Conservation (phyloP, 1,140 invertebrate genomes). For the Trachymyrmex septentrionalis region DNA sequence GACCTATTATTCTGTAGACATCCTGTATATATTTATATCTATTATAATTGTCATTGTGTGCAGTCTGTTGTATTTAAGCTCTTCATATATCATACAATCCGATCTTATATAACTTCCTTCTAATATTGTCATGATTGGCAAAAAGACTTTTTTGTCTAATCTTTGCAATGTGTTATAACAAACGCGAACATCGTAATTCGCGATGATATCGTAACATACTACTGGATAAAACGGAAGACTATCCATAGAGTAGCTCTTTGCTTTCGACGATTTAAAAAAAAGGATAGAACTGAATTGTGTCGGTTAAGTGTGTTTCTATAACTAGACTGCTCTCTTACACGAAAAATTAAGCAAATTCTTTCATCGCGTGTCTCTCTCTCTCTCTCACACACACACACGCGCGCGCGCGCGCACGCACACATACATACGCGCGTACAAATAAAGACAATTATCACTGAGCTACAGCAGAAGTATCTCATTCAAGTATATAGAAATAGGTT, state of each 20-base stretch:
- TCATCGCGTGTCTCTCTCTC: slow-evolving; percentile 13
- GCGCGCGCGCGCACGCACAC: neutral
- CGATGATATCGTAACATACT: slow-evolving; percentile 17
- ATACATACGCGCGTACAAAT: slow-evolving; percentile 55
- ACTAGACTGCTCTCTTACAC: slow-evolving; percentile 16
- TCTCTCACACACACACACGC: no score
- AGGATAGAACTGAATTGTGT: slow-evolving; percentile 2
- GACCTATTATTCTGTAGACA: no score
- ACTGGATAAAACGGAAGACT: slow-evolving; percentile 68
- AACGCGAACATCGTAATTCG: slow-evolving; percentile 16
- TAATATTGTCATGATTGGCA: slow-evolving; percentile 81
- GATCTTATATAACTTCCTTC: slow-evolving; percentile 67
- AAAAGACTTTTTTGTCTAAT: slow-evolving; percentile 57
- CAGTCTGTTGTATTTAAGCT: slow-evolving; percentile 81
- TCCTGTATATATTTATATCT: slow-evolving; percentile 64
- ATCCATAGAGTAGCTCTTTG: slow-evolving; percentile 1
- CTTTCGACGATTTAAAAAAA: slow-evolving; percentile 1
- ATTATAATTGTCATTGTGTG: slow-evolving; percentile 78
- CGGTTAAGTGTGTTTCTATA: slow-evolving; percentile 17
- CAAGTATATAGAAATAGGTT: slow-evolving; percentile 81
- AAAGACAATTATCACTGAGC: slow-evolving; percentile 67
- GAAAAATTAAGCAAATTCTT: slow-evolving; percentile 43
- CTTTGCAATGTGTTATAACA: slow-evolving; percentile 9
- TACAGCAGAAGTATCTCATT: slow-evolving; percentile 77
- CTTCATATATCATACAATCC: slow-evolving; percentile 75